Evolutionary conservation across 2,888 invertebrate species (phyloP).

Genomic region (Aphidoletes aphidimyza): DNA sequence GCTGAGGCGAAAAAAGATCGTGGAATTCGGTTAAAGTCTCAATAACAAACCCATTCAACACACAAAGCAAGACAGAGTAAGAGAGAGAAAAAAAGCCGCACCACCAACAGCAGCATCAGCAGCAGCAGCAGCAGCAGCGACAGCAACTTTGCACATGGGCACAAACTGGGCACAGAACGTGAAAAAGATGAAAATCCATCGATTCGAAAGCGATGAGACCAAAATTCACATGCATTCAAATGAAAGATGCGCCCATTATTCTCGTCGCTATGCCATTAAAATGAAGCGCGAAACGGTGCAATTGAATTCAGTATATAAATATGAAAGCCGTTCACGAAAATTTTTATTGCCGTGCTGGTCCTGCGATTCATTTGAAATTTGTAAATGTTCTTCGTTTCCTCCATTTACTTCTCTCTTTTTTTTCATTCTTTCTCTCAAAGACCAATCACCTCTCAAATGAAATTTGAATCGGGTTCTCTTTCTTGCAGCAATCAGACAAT

Average conservation of each 20-base stretch:
- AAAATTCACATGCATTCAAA: constrained; percentile 54
- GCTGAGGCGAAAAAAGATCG: neutral
- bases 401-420: neutral
- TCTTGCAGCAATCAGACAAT: too few relatives aligned
- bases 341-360: too few relatives aligned
- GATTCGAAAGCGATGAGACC: neutral
- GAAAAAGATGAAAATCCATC: neutral
- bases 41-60: constrained; percentile 1
- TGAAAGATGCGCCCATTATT: constrained; percentile 24
- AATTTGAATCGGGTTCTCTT: too few relatives aligned
- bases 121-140: neutral
- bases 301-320: constrained; percentile 5
- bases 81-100: neutral
- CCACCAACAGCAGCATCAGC: neutral
- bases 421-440: too few relatives aligned
- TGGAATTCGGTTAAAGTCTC: constrained; percentile 40
- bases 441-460: too few relatives aligned
- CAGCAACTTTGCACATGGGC: neutral
- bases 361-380: neutral
- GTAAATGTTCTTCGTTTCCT: neutral
- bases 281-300: constrained; percentile 52
- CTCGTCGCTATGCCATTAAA: neutral
- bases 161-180: neutral
- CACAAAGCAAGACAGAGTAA: too few relatives aligned
- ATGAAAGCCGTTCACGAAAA: neutral